phyloP scores from a whole-genome alignment of 2,797 vertebrate species.

The Semotilus atromaculatus region DNA sequence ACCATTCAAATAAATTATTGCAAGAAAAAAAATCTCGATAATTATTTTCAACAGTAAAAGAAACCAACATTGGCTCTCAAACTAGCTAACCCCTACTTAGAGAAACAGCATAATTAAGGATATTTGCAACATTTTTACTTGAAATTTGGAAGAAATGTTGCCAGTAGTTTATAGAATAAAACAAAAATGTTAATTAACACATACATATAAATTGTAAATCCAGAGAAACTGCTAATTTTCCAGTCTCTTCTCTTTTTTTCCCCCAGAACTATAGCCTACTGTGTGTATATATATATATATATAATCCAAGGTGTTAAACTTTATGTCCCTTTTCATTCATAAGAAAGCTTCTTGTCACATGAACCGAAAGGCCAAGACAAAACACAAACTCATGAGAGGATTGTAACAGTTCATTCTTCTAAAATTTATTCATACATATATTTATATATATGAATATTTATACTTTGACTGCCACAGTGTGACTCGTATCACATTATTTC shows the following conservation, averaged over 20 bases:
- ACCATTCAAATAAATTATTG: background rate
- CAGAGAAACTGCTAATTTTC: background rate
- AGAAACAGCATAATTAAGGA: background rate
- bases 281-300: background rate
- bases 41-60: background rate
- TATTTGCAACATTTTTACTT: background rate
- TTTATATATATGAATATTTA: background rate
- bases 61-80: background rate
- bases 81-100: background rate
- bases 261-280: background rate
- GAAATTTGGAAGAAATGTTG: too few relatives aligned
- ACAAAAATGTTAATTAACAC: background rate
- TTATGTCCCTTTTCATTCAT: background rate
- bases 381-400: conserved; percentile 5
- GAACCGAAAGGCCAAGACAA: background rate
- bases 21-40: background rate
- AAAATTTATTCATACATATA: conserved; percentile 69
- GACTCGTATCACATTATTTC: conserved; percentile 73
- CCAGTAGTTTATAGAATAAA: background rate
- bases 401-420: conserved; percentile 60
- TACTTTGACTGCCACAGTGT: conserved; percentile 74
- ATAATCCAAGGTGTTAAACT: background rate
- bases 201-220: background rate
- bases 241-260: too few relatives aligned
- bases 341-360: background rate